Evolutionary conservation across 2,888 invertebrate species (phyloP), one percentile per base, ranked within the genome.

Genomic region (Dinocampus coccinellae): DNA sequence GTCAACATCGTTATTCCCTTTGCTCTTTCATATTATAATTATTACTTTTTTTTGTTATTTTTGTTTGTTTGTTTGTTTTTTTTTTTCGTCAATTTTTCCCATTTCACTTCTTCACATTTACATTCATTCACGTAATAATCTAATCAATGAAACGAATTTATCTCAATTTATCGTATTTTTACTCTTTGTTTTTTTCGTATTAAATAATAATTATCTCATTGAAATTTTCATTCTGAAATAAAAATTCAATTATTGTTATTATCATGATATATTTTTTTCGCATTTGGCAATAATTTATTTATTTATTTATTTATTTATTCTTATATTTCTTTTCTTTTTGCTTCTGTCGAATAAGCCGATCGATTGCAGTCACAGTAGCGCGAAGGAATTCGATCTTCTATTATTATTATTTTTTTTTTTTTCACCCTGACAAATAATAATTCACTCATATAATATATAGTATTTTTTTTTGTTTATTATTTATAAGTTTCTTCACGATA

Each of bases 401-500:
- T 34, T 24, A n/a, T n/a, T n/a, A n/a, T n/a, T n/a, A n/a, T n/a
- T n/a, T n/a, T n/a, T n/a, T n/a, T n/a, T n/a, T n/a, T 6, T n/a
- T 4, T 65, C 22, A 34, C 52, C 60, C 53, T 65, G 52, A 68
- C 47, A 65, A 65, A 60, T 29, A 11, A 53, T 16, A 26, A 63
- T 64, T 58, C 33, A 60, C 33, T 53, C 42, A 55, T 63, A 52
- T 68, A 60, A 68, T 68, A 68, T n/a, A n/a, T n/a, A n/a, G n/a
- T n/a, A n/a, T n/a, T n/a, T n/a, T n/a, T n/a, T n/a, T 52, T 61
- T 69, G 55, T 53, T 22, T 11, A 36, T 69, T 53, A 64, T 64
- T 55, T 29, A 66, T 53, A 66, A 52, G 58, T 52, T 65, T 67
- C 62, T 66, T 71, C 52, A 58, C 67, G 39, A 42, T 66, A 42